A percentile compares a stretch with the other conserved stretches of the same genome.
Evolutionary conservation across 2,797 vertebrate genomes (phyloP).

Genomic region (Tokudaia tokunoshimensis): DNA sequence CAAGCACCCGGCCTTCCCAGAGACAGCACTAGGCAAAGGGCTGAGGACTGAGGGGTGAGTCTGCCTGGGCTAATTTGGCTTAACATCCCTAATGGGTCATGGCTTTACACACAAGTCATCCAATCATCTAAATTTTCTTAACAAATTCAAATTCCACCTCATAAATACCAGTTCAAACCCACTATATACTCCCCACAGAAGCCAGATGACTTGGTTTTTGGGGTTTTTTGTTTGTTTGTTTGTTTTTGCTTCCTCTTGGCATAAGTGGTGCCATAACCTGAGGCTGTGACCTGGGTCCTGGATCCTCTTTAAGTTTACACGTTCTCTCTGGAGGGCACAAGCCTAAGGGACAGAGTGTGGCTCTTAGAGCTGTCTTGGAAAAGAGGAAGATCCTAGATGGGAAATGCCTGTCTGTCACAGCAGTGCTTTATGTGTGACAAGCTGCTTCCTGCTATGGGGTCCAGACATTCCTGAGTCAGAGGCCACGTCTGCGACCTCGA

Average conservation of each 20-base stretch:
- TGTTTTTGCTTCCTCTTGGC: too few species aligned
- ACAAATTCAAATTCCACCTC: conserved; percentile 83
- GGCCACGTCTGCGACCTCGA: not conserved
- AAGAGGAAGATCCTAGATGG: not conserved
- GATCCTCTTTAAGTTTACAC: not conserved
- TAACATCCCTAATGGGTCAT: conserved; percentile 91
- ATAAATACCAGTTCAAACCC: conserved; percentile 70
- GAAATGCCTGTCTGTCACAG: too few species aligned
- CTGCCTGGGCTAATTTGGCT: conserved; percentile 93
- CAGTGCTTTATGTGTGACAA: not conserved
- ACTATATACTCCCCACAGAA: conserved; percentile 9
- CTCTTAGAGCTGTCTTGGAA: not conserved
- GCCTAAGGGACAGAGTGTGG: not conserved
- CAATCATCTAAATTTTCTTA: conserved; percentile 87
- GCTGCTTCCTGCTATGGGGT: not conserved
- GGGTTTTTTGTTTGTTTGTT: too few species aligned
- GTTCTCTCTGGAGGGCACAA: not conserved
- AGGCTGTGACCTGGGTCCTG: not conserved
- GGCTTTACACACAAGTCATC: conserved; percentile 91
- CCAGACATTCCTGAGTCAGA: not conserved
- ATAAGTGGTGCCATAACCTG: not conserved
- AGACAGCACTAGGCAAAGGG: not conserved
- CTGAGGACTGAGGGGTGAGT: conserved; percentile 87
- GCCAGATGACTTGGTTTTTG: not conserved
- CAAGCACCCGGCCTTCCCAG: not conserved